Base-by-base conservation (phyloP, 2,888 invertebrate genomes). In the Euclidia mi region DNA sequence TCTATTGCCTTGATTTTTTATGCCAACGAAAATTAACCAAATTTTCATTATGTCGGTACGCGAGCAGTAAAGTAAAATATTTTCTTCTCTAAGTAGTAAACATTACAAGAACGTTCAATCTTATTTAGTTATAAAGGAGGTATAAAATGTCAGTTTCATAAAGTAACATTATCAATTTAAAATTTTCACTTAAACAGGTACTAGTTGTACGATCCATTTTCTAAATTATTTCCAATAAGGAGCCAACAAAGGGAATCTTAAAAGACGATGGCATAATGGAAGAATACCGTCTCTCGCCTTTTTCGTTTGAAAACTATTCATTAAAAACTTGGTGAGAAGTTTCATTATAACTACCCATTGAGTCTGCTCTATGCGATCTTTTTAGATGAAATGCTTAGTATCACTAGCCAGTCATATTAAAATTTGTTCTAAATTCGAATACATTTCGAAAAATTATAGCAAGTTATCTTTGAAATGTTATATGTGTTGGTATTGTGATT, bases 281-380 rank as follows among this genome's bases (percentile, higher is more conserved):
- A 58, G 62, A 59, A 69, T 65, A 62, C 71, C 66, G 62, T 68
- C 48, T 47, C 32, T 40, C 57, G 35, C 48, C 25, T 64, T 71
- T 67, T 72, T 70, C 59, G 56, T 47, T 48, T 46, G 61, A 73
- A 71, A 77, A 76, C 77, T 78, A 76, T 82, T 81, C 71, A 81
- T 81, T 81, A 79, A 78, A 78, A 82, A 78, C 61, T 79, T 78
- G 50, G 55, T 42, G 64, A 52, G 50, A 71, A 65, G 29, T 59
- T 71, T 65, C 65, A 71, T 77, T 72, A 76, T 56, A 50, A 45
- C 41, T 35, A 55, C 18, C 57, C 48, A 59, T 65, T 55, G 42
- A 63, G 65, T 71, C 71, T 59, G 65, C 62, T 65, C 67, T 56
- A 59, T 69, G 56, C 25, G 51, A 59, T 51, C 43, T 43, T 51